Percentiles rank a stretch among this genome's conserved stretches.
Evolutionary conservation across 2,797 vertebrate genomes (phyloP).

Genomic region (Sitta carolinensis): DNA sequence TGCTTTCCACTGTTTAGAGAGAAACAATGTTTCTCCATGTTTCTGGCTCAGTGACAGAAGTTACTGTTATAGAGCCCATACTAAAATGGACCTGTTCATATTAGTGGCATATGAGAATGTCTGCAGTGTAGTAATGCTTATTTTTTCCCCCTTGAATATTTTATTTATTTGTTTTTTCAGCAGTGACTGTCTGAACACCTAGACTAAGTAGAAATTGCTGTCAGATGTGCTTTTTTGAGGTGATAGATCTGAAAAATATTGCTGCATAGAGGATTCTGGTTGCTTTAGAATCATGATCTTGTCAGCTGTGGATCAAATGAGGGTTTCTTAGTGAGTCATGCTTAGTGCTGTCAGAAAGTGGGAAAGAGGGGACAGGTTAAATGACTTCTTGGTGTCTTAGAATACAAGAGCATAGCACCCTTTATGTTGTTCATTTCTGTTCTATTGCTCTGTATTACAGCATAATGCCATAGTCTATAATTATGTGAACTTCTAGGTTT

Average conservation of each 20-base stretch:
- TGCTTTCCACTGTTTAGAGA: neutral
- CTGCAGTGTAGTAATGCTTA: neutral
- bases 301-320: neutral
- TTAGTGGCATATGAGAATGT: neutral
- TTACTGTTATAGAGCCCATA: neutral
- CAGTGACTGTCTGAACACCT: neutral
- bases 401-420: neutral
- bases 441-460: neutral
- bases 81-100: neutral
- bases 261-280: neutral
- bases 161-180: neutral
- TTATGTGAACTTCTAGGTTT: neutral
- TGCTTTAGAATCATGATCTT: neutral
- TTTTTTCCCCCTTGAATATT: neutral
- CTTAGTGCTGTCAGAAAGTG: neutral
- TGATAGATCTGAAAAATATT: neutral
- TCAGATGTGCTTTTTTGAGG: neutral
- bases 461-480: neutral
- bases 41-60: neutral
- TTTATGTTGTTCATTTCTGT: neutral
- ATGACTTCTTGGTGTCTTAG: neutral
- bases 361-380: neutral
- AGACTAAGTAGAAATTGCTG: neutral
- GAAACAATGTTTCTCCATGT: no score
- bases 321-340: neutral